phyloP scores from a whole-genome alignment of 1,140 invertebrate genomes.

The Rhagoletis zephyria region DNA sequence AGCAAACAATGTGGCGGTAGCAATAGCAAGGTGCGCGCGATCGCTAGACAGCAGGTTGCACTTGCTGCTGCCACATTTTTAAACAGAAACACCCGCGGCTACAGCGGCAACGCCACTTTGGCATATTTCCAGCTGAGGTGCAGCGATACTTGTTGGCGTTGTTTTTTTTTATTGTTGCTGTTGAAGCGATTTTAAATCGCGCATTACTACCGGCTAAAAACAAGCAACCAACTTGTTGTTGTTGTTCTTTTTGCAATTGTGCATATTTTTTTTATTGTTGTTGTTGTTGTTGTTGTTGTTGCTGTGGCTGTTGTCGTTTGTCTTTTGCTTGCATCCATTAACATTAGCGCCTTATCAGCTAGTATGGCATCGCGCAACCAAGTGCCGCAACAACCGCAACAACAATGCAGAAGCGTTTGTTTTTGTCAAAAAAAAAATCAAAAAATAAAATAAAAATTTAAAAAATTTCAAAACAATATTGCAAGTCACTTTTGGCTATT shows the following conservation, averaged over 20 bases:
- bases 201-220: slow-evolving; percentile 38
- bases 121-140: slow-evolving; percentile 22
- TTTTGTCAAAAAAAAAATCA: too few relatives aligned
- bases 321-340: slow-evolving; percentile 36
- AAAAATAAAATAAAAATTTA: too few relatives aligned
- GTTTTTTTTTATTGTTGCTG: not conserved
- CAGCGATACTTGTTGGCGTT: not conserved
- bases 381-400: not conserved
- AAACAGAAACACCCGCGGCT: slow-evolving; percentile 24
- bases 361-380: slow-evolving; percentile 37
- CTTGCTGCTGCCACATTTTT: slow-evolving; percentile 3
- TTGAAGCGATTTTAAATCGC: slow-evolving; percentile 18
- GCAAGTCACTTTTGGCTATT: slow-evolving; percentile 21
- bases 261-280: not conserved
- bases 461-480: slow-evolving; percentile 10
- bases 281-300: not conserved
- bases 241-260: not conserved
- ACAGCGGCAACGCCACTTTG: not conserved
- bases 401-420: not conserved
- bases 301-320: slow-evolving; percentile 5
- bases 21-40: not conserved
- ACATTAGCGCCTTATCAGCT: slow-evolving; percentile 45
- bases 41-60: slow-evolving; percentile 45
- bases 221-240: not conserved
- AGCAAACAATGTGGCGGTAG: slow-evolving; percentile 1